A percentile compares a stretch with the other conserved stretches of the same genome.
These are phyloP conservation scores for Macropis europaea DNA, from an alignment of 2,888 invertebrate genomes.

Conservation along the genomic window DNA sequence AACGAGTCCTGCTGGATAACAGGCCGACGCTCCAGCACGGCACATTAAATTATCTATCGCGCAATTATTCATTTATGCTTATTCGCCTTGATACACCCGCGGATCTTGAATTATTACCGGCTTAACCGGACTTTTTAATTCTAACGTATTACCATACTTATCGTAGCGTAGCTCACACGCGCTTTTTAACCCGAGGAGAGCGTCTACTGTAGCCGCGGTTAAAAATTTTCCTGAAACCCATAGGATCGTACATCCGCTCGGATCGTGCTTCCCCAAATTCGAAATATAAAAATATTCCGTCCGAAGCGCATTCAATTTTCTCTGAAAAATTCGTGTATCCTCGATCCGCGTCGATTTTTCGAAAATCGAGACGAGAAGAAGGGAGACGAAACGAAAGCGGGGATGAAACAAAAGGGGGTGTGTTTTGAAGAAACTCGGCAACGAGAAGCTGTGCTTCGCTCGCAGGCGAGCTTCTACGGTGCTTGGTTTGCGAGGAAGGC, in stretches of 20 bases:
- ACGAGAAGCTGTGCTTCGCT: slow-evolving; percentile 55
- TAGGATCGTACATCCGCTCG: neutral
- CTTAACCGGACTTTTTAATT: slow-evolving; percentile 76
- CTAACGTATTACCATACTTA: slow-evolving; percentile 76
- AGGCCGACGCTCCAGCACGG: slow-evolving; percentile 55
- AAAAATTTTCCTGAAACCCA: slow-evolving; percentile 1
- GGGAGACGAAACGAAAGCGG: neutral
- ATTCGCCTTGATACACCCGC: slow-evolving; percentile 76
- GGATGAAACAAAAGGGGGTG: slow-evolving; percentile 30
- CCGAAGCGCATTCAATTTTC: too few species aligned
- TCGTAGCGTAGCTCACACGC: slow-evolving; percentile 62
- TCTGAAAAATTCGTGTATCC: too few species aligned
- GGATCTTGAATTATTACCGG: slow-evolving; percentile 78
- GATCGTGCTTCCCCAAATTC: too few species aligned
- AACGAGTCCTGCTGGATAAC: slow-evolving; percentile 44
- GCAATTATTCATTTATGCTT: slow-evolving; percentile 79
- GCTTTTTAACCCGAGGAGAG: slow-evolving; percentile 39
- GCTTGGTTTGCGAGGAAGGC: slow-evolving; percentile 69
- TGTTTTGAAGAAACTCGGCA: slow-evolving; percentile 29
- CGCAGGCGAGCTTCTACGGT: slow-evolving; percentile 44
- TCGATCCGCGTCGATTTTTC: neutral
- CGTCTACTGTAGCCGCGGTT: neutral
- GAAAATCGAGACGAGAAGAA: neutral
- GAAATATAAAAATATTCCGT: too few species aligned
- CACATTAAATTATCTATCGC: slow-evolving; percentile 77